phyloP scores from a whole-genome alignment of 2,113 vertebrate genomes.

The Colistium nudipinnis region DNA sequence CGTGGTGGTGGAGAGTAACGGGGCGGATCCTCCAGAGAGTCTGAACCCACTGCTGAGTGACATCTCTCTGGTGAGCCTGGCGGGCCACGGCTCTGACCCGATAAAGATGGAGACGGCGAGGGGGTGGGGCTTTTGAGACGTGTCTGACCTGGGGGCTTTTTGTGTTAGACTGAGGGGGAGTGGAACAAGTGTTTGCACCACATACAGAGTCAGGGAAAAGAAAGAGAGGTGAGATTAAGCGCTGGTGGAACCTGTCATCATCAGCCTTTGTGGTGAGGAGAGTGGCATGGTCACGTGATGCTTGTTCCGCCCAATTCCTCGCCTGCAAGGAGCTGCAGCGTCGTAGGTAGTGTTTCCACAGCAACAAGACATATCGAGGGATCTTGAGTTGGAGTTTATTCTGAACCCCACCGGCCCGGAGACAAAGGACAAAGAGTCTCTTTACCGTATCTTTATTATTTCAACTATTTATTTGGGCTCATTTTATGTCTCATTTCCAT shows the following conservation, averaged over 20 bases:
- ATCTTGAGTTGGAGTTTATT: slow-evolving; percentile 16
- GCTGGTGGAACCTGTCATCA: neutral
- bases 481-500: slow-evolving; percentile 57
- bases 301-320: neutral
- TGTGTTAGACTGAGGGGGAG: slow-evolving; percentile 1
- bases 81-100: slow-evolving; percentile 12
- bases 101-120: slow-evolving; percentile 34
- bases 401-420: neutral
- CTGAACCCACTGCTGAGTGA: slow-evolving; percentile 88
- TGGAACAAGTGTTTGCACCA: slow-evolving; percentile 16
- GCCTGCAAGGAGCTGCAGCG: neutral
- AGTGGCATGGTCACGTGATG: too few relatives aligned
- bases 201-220: slow-evolving; percentile 6
- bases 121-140: neutral
- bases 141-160: slow-evolving; percentile 31
- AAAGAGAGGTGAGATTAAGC: slow-evolving; percentile 3
- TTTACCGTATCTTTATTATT: slow-evolving; percentile 39
- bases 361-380: slow-evolving; percentile 4
- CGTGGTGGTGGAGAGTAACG: slow-evolving; percentile 84
- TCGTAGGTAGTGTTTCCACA: slow-evolving; percentile 31
- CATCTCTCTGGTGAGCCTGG: slow-evolving; percentile 91
- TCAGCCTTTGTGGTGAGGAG: slow-evolving; percentile 1
- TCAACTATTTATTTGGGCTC: slow-evolving; percentile 27
- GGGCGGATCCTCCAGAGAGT: slow-evolving; percentile 79
- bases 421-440: slow-evolving; percentile 21